Base-by-base conservation (phyloP, 1,140 invertebrate species). In the Matsumurasca onukii region DNA sequence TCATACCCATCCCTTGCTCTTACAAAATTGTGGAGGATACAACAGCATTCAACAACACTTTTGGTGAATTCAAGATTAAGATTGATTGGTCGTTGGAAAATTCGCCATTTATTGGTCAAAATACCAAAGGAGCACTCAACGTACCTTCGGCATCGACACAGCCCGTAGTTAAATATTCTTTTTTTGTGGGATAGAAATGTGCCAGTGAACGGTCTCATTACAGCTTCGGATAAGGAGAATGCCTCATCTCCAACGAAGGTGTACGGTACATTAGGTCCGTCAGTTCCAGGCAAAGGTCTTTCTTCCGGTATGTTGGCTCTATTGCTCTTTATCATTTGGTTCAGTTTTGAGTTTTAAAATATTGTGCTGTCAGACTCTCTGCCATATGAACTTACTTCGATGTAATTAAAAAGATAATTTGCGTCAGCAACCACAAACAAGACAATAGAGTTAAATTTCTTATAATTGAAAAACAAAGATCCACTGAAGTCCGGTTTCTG, bases 81-180 rank as follows among this genome's bases (percentile, higher is more conserved):
- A 72, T 73, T 69, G 3, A 75, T 59, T 24, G 75, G 72, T 49
- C 61, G 27, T 57, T 75, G 71, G 67, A 74, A 72, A 68, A 76
- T 73, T 64, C 70, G 31, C 72, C 73, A 75, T 63, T 74, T 75
- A 63, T 73, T 74, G 30, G 71, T 48, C 13, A 78, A 34, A 51
- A 77, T 75, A 20, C 74, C 72, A 61, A 76, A 76, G 49, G 72
- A 72, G 71, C 78, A 77, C 69, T 80, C 78, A 3, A 78, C 34
- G 17, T 69, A 72, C 49, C 75, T 69, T 65, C 79, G 69, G 31
- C 77, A 77, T 55, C 79, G 70, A 63, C 75, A 75, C 15, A 78
- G 69, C 25, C 80, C 66, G 69, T 80, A 80, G 69, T 80, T 79
- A 68, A 74, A 78, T 31, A 78, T 73, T 63, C 70, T 62, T 66